These are phyloP conservation scores for Polydrusus tereticollis DNA, from an alignment of 2,888 invertebrate species.

Conservation along the genomic window DNA sequence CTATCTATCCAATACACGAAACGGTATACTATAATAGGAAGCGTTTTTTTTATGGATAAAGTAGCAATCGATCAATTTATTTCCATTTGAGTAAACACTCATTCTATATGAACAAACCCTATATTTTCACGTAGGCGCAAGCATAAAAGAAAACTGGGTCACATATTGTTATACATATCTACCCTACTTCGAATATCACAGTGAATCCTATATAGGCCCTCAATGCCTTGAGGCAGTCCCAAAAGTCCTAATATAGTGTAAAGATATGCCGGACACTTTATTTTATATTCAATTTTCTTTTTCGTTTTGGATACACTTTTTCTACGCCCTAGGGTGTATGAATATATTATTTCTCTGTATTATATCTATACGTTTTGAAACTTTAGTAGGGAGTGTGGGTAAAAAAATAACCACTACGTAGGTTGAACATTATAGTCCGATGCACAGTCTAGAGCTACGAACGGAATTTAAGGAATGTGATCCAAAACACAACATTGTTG, in stretches of 20 bases:
- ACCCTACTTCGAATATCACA: constrained; percentile 3
- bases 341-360: constrained; percentile 10
- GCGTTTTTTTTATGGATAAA: too few species aligned
- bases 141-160: constrained; percentile 23
- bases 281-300: constrained; percentile 31
- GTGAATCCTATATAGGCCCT: constrained; percentile 1
- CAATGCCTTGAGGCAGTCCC: constrained; percentile 8
- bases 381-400: neutral
- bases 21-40: too few species aligned
- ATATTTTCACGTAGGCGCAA: constrained; percentile 3
- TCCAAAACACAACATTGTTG: too few species aligned
- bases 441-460: too few species aligned
- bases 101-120: too few species aligned
- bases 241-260: constrained; percentile 23
- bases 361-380: neutral
- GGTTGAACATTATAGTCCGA: too few species aligned
- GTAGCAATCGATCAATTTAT: too few species aligned
- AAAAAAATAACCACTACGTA: neutral
- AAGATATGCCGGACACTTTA: constrained; percentile 31
- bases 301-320: constrained; percentile 15
- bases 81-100: too few species aligned
- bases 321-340: neutral
- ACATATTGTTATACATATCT: constrained; percentile 10
- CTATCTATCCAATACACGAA: too few species aligned
- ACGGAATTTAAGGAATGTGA: too few species aligned